These are phyloP conservation scores for Chionis minor DNA, from an alignment of 2,113 vertebrate species.

Conservation along the genomic window DNA sequence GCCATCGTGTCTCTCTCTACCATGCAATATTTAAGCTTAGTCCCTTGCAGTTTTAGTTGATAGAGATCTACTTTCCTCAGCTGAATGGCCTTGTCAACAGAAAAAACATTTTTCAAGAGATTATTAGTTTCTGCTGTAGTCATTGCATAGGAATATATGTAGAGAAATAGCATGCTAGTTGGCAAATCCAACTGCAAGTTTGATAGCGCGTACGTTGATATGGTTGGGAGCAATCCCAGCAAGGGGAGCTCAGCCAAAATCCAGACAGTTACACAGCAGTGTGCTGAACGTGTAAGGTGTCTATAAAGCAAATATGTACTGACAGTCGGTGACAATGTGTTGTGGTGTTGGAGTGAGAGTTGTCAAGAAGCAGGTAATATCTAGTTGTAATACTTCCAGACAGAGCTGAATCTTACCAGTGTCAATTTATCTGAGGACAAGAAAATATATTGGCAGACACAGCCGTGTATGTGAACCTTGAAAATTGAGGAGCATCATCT, in stretches of 20 bases:
- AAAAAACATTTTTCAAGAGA: background rate
- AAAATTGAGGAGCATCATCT: background rate
- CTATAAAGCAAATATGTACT: background rate
- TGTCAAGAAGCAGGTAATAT: background rate
- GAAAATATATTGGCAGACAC: background rate
- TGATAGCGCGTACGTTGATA: rapidly evolving
- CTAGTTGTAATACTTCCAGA: background rate
- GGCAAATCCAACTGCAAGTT: background rate
- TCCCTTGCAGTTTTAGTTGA: background rate
- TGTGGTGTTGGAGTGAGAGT: background rate
- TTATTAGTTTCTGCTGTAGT: background rate
- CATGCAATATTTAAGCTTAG: background rate
- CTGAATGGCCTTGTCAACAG: background rate
- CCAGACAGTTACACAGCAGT: background rate
- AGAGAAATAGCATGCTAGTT: background rate
- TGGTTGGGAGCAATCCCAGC: background rate
- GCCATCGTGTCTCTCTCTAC: background rate
- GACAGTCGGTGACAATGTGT: background rate
- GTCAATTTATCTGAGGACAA: background rate
- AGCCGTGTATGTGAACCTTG: background rate
- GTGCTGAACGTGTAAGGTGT: background rate
- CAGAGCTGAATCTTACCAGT: background rate
- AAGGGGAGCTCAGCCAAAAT: background rate
- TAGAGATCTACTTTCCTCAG: background rate
- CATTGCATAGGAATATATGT: background rate